Evolutionary conservation across 2,113 vertebrate genomes (phyloP), one percentile per base, ranked within the genome.

Genomic region (Phasianus colchicus): DNA sequence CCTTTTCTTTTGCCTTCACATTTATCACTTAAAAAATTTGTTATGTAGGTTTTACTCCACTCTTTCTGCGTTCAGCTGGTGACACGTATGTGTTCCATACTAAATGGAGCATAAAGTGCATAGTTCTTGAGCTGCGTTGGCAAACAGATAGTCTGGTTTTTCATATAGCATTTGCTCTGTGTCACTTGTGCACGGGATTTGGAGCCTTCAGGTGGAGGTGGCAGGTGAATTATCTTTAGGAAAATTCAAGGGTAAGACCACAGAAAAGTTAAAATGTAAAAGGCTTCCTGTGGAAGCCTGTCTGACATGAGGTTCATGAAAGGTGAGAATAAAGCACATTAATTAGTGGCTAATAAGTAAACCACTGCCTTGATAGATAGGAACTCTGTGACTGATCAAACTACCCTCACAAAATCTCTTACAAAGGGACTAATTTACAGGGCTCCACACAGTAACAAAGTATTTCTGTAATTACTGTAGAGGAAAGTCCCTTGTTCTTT

Each of bases 391-490:
- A 84, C 80, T 95, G 83, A 79, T 60, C 54, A 81, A 79, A 81
- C 67, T 72, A 58, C 21, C 18, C 48, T 87, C 61, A 71, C 83
- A 74, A 82, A 92, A 79, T 92, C 61, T 86, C 78, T 75, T 96
- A 80, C 88, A 88, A 78, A 91, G 81, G 57, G 67, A 80, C 74
- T 95, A 89, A 85, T 96, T 96, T 96, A 96, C 84, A 64, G 50
- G 63, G 45, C 86, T 82, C 34, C 64, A 87, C 70, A 43, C 36
- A 93, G 72, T 88, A 61, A 70, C 82, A 66, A 91, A 86, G 43
- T 90, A 63, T 84, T 95, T 95, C 84, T 88, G 36, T 96, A 95
- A 92, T 95, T 89, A 89, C 60, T 88, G 42, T 77, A 93, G 87
- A 82, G 84, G 86, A 81, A 95, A 94, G 85, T 89, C 83, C 65